Evolutionary conservation across 2,113 vertebrate species (phyloP), one percentile per base, ranked within the genome.

Genomic region (Ancistrus triradiatus): DNA sequence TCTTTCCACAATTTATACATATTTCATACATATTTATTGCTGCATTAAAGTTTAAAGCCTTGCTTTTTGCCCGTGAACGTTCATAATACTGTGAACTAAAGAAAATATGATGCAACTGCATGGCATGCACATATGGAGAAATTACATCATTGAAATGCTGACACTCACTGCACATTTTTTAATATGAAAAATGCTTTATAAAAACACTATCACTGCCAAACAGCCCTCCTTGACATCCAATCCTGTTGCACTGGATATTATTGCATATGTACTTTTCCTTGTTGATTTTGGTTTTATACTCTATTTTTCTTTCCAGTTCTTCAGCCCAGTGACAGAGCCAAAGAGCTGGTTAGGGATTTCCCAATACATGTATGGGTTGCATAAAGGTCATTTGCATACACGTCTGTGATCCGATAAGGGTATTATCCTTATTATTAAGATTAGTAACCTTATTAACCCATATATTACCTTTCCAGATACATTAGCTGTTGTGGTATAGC

Each of bases 11-110:
- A 43, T 43, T 28, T 15, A 60, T 66, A 59, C 50, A 70, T 70
- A 74, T 66, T 70, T 66, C 25, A 65, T 72, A 63, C 59, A 74
- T 70, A 70, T 70, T 74, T 70, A 74, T 67, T 70, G 47, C 25
- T 5, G 46, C 63, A 74, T 74, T 67, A 59, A 63, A 74, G 37
- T 62, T 69, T 24, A 21, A 66, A 62, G 40, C 17, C 7, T 7
- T 8, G n/a, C 44, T n/a, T 52, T 35, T n/a, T 38, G 47, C 47
- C 11, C 17, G 51, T 18, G 19, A 69, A 55, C 18, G 24, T 31
- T 27, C 24, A 10, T 19, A 35, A 44, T 18, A 44, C 17, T 68
- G 44, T 60, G 42, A 69, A 68, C 56, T n/a, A n/a, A n/a, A n/a
- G n/a, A n/a, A n/a, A n/a, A n/a, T n/a, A n/a, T n/a, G n/a, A n/a